These are phyloP conservation scores for Petrocephalus sullivani DNA, from an alignment of 2,797 vertebrate species.

Conservation along the genomic window DNA sequence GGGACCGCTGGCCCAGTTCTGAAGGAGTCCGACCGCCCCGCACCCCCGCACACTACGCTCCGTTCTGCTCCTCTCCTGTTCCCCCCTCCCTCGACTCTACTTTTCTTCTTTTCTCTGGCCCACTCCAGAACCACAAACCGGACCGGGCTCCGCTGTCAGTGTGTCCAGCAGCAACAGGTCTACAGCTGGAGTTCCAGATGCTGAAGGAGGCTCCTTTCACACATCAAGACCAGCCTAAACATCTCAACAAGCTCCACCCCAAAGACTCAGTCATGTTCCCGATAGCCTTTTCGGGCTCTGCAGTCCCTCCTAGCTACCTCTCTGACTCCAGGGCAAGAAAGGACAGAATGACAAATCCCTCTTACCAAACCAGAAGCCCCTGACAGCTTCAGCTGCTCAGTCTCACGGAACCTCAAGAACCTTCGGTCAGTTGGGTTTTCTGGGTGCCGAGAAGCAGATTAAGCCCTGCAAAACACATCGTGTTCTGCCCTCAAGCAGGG, in stretches of 20 bases:
- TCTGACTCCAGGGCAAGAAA: too few relatives aligned
- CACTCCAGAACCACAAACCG: neutral
- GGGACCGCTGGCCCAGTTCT: conserved; percentile 70
- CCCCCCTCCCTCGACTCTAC: conserved; percentile 52
- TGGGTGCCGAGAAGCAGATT: too few relatives aligned
- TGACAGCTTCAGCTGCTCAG: neutral
- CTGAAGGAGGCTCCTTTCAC: neutral
- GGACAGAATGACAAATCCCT: neutral
- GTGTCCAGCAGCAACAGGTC: neutral
- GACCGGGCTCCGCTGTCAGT: neutral
- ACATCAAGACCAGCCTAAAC: neutral
- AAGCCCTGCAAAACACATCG: neutral
- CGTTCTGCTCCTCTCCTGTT: conserved; percentile 20
- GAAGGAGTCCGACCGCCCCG: conserved; percentile 53
- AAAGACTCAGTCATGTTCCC: neutral
- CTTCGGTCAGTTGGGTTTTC: neutral
- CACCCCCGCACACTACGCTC: neutral
- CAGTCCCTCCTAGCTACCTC: neutral
- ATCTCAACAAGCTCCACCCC: neutral
- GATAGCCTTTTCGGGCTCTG: neutral
- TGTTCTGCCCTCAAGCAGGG: neutral
- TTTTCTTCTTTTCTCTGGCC: conserved; percentile 21
- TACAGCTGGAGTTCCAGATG: neutral
- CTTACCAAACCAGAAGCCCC: neutral
- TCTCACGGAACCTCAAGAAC: neutral